Evolutionary conservation across 1,140 invertebrate species (phyloP).

Genomic region (Pseudachorutes palmiensis): DNA sequence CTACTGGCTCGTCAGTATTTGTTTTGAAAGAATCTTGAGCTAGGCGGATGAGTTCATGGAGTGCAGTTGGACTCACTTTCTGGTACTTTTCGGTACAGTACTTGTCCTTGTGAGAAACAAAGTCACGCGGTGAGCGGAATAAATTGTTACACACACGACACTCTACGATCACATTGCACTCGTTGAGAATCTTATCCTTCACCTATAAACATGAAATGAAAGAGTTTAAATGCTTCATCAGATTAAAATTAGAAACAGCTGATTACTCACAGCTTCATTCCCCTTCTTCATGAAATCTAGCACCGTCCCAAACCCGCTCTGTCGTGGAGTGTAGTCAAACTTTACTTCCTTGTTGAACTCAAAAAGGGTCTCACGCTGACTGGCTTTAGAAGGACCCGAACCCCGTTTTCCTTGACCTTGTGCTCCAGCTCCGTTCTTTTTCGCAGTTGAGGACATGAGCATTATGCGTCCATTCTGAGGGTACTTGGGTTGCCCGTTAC

Average conservation of each 20-base stretch:
- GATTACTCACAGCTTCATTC: background rate
- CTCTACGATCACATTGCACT: constrained; percentile 4
- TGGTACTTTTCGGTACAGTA: background rate
- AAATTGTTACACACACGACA: constrained; percentile 5
- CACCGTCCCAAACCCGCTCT: background rate
- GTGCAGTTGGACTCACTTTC: background rate
- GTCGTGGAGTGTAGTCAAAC: background rate
- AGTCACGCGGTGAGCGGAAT: constrained; percentile 1
- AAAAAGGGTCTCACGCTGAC: background rate
- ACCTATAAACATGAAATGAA: background rate
- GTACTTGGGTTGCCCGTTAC: background rate
- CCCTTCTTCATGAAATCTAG: background rate
- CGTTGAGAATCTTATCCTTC: background rate
- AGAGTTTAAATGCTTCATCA: background rate
- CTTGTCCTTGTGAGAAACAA: constrained; percentile 4
- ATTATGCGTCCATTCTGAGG: background rate
- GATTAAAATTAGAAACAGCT: background rate
- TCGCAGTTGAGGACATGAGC: background rate
- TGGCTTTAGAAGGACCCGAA: background rate
- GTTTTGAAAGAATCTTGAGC: constrained; percentile 3
- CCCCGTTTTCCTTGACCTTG: background rate
- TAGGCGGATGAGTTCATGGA: background rate
- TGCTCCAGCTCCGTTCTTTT: no score
- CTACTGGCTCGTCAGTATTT: background rate
- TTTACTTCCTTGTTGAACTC: background rate